Evolutionary conservation across 2,797 vertebrate species (phyloP).

Genomic region (Malacoraja senta): DNA sequence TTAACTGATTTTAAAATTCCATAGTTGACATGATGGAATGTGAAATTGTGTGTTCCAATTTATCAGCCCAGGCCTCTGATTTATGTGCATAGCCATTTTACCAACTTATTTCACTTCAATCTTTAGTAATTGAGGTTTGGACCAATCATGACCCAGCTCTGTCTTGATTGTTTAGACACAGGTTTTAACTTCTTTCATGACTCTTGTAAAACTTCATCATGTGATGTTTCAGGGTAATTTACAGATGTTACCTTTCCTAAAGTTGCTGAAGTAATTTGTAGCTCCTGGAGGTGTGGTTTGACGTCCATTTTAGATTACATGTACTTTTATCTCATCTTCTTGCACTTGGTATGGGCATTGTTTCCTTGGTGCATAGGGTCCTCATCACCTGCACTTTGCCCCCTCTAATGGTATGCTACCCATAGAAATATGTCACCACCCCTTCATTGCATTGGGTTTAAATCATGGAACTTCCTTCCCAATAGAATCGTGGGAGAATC

Average conservation of each 20-base stretch:
- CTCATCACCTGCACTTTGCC: too few relatives aligned
- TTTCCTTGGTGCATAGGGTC: too few relatives aligned
- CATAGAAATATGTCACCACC: too few relatives aligned
- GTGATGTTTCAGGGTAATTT: background rate
- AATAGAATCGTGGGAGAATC: too few relatives aligned
- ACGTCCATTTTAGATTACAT: background rate
- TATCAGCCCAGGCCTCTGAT: too few relatives aligned
- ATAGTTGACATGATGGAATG: too few relatives aligned
- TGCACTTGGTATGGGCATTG: background rate
- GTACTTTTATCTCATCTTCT: background rate
- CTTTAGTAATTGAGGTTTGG: background rate
- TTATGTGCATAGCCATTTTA: too few relatives aligned
- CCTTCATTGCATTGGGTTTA: too few relatives aligned
- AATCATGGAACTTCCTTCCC: too few relatives aligned
- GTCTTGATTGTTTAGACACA: background rate
- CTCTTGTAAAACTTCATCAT: background rate
- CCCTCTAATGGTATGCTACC: too few relatives aligned
- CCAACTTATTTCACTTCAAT: background rate
- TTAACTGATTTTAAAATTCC: too few relatives aligned
- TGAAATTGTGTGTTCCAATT: too few relatives aligned
- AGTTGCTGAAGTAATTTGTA: background rate
- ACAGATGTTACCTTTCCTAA: background rate
- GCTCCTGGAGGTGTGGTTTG: background rate
- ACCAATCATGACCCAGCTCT: background rate
- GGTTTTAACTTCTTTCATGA: background rate